These are phyloP conservation scores for Dichetophora obliterata DNA, from an alignment of 2,888 invertebrate genomes.

Conservation along the genomic window DNA sequence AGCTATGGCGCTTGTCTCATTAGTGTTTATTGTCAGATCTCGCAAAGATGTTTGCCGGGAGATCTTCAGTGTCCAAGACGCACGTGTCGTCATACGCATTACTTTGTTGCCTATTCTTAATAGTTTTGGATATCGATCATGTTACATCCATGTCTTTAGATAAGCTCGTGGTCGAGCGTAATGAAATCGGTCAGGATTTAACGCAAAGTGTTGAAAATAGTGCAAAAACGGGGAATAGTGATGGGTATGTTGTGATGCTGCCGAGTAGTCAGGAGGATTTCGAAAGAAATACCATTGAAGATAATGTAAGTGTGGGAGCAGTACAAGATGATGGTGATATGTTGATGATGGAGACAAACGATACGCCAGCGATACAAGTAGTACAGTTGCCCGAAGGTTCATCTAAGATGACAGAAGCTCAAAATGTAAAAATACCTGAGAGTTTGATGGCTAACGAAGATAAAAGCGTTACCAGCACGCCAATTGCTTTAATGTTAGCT, in stretches of 20 bases:
- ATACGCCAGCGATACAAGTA: conserved; percentile 52
- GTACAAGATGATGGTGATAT: conserved; percentile 52
- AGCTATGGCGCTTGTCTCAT: conserved; percentile 69
- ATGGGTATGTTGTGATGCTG: conserved; percentile 61
- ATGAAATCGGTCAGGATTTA: conserved; percentile 50
- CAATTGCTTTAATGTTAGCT: background rate
- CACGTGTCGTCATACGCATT: conserved; percentile 45
- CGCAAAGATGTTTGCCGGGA: conserved; percentile 67
- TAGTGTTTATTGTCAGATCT: conserved; percentile 69
- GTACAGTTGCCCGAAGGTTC: background rate
- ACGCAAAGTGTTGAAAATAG: conserved; percentile 54
- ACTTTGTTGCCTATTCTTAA: conserved; percentile 41
- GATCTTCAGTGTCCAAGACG: conserved; percentile 54
- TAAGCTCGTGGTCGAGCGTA: conserved; percentile 57
- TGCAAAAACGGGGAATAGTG: conserved; percentile 51
- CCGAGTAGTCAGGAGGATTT: conserved; percentile 47
- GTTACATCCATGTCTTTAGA: conserved; percentile 61
- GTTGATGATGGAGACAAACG: conserved; percentile 63
- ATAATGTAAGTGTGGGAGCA: conserved; percentile 44
- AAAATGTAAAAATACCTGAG: background rate
- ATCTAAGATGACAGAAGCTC: conserved; percentile 10
- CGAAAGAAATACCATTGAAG: conserved; percentile 48
- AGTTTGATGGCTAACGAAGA: background rate
- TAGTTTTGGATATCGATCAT: conserved; percentile 43
- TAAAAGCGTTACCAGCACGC: background rate